Percentiles rank a stretch among this genome's conserved stretches.
These are phyloP conservation scores for Drosophila merina DNA, from an alignment of 2,888 invertebrate genomes.

Conservation along the genomic window DNA sequence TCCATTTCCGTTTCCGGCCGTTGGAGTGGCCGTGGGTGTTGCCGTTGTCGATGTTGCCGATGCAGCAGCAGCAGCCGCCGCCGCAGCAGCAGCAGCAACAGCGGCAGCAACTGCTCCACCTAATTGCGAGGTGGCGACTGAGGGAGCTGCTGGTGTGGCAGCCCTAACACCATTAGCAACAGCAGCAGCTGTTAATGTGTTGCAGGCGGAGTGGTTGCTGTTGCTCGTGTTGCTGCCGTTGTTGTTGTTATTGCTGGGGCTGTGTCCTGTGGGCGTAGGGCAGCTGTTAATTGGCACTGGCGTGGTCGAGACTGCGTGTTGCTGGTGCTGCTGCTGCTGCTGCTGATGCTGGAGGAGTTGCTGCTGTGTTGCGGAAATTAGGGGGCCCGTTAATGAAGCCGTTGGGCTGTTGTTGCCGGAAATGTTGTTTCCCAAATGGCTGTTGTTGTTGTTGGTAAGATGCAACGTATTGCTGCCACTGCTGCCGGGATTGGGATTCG, in stretches of 20 bases:
- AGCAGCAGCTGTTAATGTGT: slow-evolving; percentile 70
- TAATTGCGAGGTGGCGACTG: slow-evolving; percentile 55
- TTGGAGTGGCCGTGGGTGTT: slow-evolving; percentile 17
- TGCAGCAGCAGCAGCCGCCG: slow-evolving; percentile 38
- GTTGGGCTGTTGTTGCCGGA: slow-evolving; percentile 67
- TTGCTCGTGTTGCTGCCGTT: slow-evolving; percentile 48
- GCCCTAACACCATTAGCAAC: slow-evolving; percentile 48
- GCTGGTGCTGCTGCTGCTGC: slow-evolving; percentile 58
- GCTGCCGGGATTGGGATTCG: slow-evolving; percentile 46
- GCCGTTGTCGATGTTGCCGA: slow-evolving; percentile 32
- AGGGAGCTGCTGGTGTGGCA: slow-evolving; percentile 44
- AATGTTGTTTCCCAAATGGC: slow-evolving; percentile 58
- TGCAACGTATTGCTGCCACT: slow-evolving; percentile 52
- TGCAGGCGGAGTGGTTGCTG: slow-evolving; percentile 72
- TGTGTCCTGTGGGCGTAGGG: slow-evolving; percentile 73
- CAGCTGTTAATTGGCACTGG: slow-evolving; percentile 74
- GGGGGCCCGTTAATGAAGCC: slow-evolving; percentile 78
- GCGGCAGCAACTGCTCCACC: slow-evolving; percentile 49
- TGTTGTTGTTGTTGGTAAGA: slow-evolving; percentile 47
- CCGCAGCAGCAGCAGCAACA: slow-evolving; percentile 38
- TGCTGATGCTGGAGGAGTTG: slow-evolving; percentile 49
- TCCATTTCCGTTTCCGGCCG: slow-evolving; percentile 19
- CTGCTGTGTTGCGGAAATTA: slow-evolving; percentile 59
- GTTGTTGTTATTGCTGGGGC: slow-evolving; percentile 52
- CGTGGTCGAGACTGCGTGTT: slow-evolving; percentile 52